Base-by-base conservation (phyloP, 2,888 invertebrate genomes). In the Diplazon laetatorius region DNA sequence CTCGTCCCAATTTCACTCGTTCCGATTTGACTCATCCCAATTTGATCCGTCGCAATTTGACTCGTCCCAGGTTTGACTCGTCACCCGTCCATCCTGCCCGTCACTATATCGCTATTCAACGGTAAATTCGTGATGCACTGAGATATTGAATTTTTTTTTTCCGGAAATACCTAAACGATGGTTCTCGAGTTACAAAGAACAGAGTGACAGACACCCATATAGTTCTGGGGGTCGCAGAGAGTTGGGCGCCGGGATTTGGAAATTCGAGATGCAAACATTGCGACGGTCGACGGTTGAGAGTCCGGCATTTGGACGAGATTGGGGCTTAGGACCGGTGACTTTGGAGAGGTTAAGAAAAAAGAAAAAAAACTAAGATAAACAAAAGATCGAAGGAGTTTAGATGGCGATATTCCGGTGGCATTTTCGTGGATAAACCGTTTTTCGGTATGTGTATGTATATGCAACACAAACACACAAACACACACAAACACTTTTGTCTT, bases 211-310 rank as follows among this genome's bases (percentile, higher is more conserved):
- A 30, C 30, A 6, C 30, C 2, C 30, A 30, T 5, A 30, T 2
- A 30, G 30, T 2, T 2, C 4, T 2, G 30, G 30, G 30, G 30
- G 30, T 2, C 4, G 30, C 4, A 6, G 30, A 9, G 22, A 20
- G 16, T 42, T 16, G 55, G 4, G 68, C 18, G 42, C 22, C 4
- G 46, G 30, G 6, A 10, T 14, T 20, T 3, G 25, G 65, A 66
- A 39, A 66, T 68, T n/a, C 57, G 60, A 68, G 50, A 59, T 50
- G 66, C 59, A 74, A 74, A 74, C 42, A 60, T n/a, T n/a, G 59
- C 52, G 59, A n/a, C 48, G 57, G 22, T 39, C 10, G 48, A n/a
- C 25, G 35, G 63, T 55, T 39, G 22, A 37, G 44, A 42, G 46
- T 12, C 12, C 2, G 18, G 30, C 10, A 16, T 35, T 4, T 4